phyloP scores from a whole-genome alignment of 2,888 invertebrate genomes.

The Thysanoteuthis rhombus region DNA sequence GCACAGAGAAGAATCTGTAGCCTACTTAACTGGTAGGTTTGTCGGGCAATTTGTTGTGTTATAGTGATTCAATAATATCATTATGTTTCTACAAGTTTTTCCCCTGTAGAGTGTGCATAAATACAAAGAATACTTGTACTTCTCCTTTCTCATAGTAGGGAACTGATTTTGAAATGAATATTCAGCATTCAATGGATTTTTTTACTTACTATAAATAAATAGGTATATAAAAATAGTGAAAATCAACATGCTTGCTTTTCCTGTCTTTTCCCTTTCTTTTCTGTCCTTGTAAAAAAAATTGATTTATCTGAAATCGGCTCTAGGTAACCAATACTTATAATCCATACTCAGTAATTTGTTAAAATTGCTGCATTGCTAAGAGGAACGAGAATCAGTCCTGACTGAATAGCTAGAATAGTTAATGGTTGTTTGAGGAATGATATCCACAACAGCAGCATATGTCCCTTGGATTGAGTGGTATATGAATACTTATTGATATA shows the following conservation, averaged over 20 bases:
- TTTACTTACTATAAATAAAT: not conserved
- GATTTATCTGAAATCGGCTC: not conserved
- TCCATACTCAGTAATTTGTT: not conserved
- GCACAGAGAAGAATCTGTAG: too few relatives aligned
- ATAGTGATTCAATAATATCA: too few relatives aligned
- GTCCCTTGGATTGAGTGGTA: not conserved
- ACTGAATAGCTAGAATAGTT: not conserved
- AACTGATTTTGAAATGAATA: not conserved
- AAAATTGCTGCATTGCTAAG: not conserved
- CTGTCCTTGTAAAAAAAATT: not conserved
- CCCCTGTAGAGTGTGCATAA: too few relatives aligned
- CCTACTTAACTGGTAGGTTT: too few relatives aligned
- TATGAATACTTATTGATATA: not conserved
- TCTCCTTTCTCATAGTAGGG: not conserved
- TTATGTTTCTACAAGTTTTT: too few relatives aligned
- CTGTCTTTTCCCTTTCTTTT: not conserved
- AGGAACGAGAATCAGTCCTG: not conserved
- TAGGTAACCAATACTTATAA: not conserved
- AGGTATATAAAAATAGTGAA: not conserved
- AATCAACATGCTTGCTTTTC: not conserved
- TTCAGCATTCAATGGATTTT: not conserved
- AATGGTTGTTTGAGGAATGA: not conserved
- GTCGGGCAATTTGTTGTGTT: too few relatives aligned
- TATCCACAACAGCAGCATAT: not conserved
- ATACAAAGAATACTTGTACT: too few relatives aligned